A percentile compares a stretch with the other conserved stretches of the same genome.
These are phyloP conservation scores for Donacobius atricapilla DNA, from an alignment of 2,113 vertebrate genomes.

Conservation along the genomic window DNA sequence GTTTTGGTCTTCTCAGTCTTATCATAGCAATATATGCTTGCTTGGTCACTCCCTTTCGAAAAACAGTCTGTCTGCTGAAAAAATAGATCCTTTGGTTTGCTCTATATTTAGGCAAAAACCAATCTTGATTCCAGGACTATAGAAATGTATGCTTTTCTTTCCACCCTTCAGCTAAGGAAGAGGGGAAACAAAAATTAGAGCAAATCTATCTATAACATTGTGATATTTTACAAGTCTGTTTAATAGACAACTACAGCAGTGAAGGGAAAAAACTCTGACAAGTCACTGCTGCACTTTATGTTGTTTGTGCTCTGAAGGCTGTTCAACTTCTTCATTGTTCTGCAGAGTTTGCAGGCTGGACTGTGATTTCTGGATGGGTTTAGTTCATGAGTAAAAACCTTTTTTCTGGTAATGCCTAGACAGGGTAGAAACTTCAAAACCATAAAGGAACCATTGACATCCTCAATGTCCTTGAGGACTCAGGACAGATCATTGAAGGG, in stretches of 20 bases:
- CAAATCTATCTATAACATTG: background rate
- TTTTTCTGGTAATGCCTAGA: background rate
- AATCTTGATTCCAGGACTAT: background rate
- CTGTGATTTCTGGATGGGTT: background rate
- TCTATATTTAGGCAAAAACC: background rate
- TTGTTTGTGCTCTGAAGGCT: background rate
- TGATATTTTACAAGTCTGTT: conserved; percentile 16
- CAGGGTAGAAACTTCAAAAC: background rate
- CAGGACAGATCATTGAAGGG: background rate
- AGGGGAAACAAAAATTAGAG: background rate
- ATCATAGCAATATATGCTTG: background rate
- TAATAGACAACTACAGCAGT: background rate
- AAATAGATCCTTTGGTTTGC: background rate
- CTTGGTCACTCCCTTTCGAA: background rate
- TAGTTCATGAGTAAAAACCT: background rate
- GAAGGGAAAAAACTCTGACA: background rate
- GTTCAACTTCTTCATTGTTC: background rate
- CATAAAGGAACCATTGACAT: background rate
- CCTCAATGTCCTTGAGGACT: background rate
- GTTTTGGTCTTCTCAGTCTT: background rate
- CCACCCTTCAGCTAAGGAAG: background rate
- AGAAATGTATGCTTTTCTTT: background rate
- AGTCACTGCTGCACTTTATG: background rate
- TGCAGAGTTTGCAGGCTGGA: background rate
- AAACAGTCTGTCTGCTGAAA: background rate